Evolutionary conservation across 2,797 vertebrate genomes (phyloP), one percentile per base, ranked within the genome.

Genomic region (Bufotes viridis): DNA sequence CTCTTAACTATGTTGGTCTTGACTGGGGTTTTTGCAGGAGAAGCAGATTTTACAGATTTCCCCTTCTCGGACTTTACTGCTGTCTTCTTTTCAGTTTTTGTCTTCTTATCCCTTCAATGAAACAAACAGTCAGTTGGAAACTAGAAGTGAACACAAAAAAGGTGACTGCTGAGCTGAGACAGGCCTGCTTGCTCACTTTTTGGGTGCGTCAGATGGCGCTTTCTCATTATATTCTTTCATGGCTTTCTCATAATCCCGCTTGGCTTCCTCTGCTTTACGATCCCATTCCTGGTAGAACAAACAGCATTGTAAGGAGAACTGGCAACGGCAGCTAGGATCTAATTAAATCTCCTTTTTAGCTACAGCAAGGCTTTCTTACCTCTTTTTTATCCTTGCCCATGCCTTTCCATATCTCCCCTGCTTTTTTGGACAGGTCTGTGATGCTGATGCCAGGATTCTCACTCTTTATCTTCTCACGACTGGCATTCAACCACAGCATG

Each of bases 401-500:
- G 80, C 96, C 94, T 86, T 98, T 97, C 98, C 98, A 99, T 94
- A 99, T 97, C 92, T 99, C 98, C 18, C 98, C 98, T 0, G 97
- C 98, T 93, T 98, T n/a, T n/a, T 98, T 99, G 82, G 97, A 99
- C 87, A 99, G 95, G 91, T 99, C 98, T 0, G 97, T 99, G 93
- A 99, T 94, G 29, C 97, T 99, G 94, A 99, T 99, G 58, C 98
- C 98, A 0, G 98, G 98, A 86, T 98, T 94, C 57, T 99, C 98
- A 0, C 96, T 92, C 93, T 98, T 98, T 93, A 99, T 99, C 87
- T 96, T 95, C 91, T 99, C 98, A 0, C 98, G 96, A 90, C 93
- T 99, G 78, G 97, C 94, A 1, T 99, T 99, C 81, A 99, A 95
- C 98, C 98, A 99, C 76, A 99, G 92, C 97, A 99, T 98, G 93